Conservation (phyloP, 1,140 invertebrate species). For the Yoshiicerus persimilis region DNA sequence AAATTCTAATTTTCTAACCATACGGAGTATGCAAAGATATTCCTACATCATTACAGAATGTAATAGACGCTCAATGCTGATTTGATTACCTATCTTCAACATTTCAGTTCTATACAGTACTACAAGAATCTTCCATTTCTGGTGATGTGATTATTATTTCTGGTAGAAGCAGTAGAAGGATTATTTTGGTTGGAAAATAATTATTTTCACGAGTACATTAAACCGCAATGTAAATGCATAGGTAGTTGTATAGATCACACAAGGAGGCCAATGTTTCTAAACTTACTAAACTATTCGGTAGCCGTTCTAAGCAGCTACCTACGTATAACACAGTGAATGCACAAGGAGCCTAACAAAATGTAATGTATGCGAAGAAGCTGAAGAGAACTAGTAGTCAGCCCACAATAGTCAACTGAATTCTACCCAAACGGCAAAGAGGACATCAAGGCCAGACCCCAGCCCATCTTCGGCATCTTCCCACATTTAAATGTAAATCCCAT, state of each 20-base stretch:
- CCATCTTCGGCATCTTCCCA: not conserved
- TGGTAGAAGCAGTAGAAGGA: too few species aligned
- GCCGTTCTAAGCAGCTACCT: not conserved
- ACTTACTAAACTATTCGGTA: not conserved
- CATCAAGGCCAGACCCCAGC: conserved; percentile 7
- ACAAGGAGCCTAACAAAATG: not conserved
- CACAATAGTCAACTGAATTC: not conserved
- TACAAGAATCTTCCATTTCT: too few species aligned
- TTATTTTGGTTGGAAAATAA: too few species aligned
- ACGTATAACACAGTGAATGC: not conserved
- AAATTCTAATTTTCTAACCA: too few species aligned
- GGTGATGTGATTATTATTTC: too few species aligned
- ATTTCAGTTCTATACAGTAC: too few species aligned
- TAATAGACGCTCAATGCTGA: too few species aligned
- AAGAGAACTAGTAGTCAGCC: not conserved
- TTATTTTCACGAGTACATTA: too few species aligned
- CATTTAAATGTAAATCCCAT: conserved; percentile 31
- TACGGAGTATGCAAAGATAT: too few species aligned
- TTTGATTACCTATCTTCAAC: too few species aligned
- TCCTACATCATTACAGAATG: too few species aligned
- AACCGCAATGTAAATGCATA: too few species aligned
- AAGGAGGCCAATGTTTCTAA: not conserved
- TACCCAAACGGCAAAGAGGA: not conserved
- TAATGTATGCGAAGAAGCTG: not conserved
- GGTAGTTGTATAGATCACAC: not conserved